A percentile compares a stretch with the other conserved stretches of the same genome.
Evolutionary conservation across 2,113 vertebrate genomes (phyloP).

Genomic region (Panurus biarmicus): DNA sequence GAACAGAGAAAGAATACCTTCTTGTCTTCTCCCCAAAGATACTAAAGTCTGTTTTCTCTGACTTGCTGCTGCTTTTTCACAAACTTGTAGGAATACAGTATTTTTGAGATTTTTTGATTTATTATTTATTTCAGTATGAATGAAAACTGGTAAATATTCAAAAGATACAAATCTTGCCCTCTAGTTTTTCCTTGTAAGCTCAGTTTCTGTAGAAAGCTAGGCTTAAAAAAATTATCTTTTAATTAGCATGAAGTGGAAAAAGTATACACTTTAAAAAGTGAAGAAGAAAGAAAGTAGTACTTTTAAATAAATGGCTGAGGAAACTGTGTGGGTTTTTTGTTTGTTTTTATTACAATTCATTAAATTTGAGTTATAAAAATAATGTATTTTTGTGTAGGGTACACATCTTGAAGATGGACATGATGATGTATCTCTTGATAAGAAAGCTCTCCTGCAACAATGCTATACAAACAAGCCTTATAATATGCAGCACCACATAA

Average conservation of each 20-base stretch:
- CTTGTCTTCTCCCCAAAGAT: background rate
- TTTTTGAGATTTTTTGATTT: background rate
- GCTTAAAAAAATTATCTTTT: background rate
- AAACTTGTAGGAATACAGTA: background rate
- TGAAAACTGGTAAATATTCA: background rate
- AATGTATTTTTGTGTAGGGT: background rate
- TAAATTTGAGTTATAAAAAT: background rate
- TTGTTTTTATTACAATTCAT: background rate
- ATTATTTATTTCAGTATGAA: background rate
- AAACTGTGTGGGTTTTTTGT: accelerated
- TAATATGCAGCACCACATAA: conserved; percentile 4
- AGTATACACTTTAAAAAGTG: background rate
- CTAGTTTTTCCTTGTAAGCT: background rate
- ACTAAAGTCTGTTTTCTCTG: background rate
- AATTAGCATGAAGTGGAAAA: background rate
- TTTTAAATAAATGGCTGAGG: background rate
- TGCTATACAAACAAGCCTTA: conserved; percentile 46
- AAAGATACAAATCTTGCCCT: background rate
- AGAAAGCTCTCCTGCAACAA: conserved; percentile 67
- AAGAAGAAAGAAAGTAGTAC: background rate
- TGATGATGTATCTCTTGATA: conserved; percentile 43
- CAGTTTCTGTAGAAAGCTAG: background rate
- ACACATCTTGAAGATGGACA: background rate
- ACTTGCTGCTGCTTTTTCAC: background rate
- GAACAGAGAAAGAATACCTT: background rate